These are phyloP conservation scores for Cerceris rybyensis DNA, from an alignment of 2,888 invertebrate genomes.

Conservation along the genomic window DNA sequence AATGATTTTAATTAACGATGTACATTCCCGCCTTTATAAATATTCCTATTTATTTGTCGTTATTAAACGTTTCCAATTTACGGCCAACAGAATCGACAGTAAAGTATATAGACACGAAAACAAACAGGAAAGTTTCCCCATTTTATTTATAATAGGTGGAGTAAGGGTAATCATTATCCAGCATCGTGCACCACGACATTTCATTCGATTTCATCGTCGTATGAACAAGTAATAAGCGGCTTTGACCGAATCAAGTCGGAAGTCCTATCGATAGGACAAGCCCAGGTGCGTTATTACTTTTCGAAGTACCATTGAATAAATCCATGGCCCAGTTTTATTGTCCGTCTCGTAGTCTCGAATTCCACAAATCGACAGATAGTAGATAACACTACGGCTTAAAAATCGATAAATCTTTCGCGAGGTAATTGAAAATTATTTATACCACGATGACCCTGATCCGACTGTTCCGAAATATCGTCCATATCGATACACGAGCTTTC, in stretches of 20 bases:
- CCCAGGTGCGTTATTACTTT: constrained; percentile 64
- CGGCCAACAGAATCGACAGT: no score
- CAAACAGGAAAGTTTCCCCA: no score
- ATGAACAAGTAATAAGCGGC: constrained; percentile 49
- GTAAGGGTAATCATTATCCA: background rate
- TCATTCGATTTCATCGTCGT: constrained; percentile 37
- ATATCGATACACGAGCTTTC: background rate
- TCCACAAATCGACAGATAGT: constrained; percentile 35
- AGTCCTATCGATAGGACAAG: constrained; percentile 45
- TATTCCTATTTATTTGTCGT: background rate
- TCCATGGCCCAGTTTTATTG: constrained; percentile 56
- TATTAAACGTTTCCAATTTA: no score
- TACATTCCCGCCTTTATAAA: background rate
- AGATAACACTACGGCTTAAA: constrained; percentile 31
- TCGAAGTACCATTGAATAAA: constrained; percentile 60
- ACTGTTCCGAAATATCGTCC: constrained; percentile 1
- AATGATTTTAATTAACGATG: no score
- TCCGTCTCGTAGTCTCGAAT: constrained; percentile 33
- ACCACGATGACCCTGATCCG: constrained; percentile 27
- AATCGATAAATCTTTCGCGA: constrained; percentile 51
- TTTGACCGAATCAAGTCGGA: constrained; percentile 36
- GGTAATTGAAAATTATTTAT: constrained; percentile 59
- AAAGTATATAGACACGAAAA: no score
- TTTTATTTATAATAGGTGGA: background rate
- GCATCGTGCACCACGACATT: background rate